Conservation (phyloP, 1,140 invertebrate genomes). For the Planococcus citri region DNA sequence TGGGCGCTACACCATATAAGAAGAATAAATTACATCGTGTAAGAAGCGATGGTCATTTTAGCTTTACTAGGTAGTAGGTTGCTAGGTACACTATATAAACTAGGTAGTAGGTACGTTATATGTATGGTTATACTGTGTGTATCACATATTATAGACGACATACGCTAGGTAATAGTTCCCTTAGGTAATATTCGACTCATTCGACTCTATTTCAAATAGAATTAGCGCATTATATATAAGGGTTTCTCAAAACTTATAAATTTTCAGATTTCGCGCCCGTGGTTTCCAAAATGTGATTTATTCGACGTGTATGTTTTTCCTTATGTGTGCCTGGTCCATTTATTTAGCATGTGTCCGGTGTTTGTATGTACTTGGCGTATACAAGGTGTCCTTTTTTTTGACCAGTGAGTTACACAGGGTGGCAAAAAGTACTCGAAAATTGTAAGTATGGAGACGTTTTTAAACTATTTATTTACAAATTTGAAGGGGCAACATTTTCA, state of each 20-base stretch:
- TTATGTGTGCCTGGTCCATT: no score
- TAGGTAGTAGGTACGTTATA: background rate
- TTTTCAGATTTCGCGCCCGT: background rate
- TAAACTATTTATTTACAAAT: no score
- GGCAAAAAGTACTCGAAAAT: no score
- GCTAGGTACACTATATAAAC: no score
- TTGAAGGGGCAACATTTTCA: no score
- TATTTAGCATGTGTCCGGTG: no score
- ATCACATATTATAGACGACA: constrained; percentile 1
- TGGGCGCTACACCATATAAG: background rate
- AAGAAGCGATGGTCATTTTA: constrained; percentile 7
- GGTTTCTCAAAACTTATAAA: background rate
- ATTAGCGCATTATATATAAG: constrained; percentile 8
- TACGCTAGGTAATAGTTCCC: constrained; percentile 11
- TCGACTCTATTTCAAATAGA: constrained; percentile 16
- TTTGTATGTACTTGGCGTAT: no score
- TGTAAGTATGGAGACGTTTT: no score
- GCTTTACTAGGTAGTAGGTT: background rate
- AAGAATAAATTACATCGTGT: background rate
- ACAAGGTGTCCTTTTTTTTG: no score
- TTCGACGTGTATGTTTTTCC: no score
- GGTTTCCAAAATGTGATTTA: no score
- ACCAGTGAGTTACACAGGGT: no score
- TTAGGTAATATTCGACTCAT: constrained; percentile 18
- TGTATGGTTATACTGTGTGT: background rate